Conservation (phyloP, 1,140 invertebrate species). For the Eumeta japonica region DNA sequence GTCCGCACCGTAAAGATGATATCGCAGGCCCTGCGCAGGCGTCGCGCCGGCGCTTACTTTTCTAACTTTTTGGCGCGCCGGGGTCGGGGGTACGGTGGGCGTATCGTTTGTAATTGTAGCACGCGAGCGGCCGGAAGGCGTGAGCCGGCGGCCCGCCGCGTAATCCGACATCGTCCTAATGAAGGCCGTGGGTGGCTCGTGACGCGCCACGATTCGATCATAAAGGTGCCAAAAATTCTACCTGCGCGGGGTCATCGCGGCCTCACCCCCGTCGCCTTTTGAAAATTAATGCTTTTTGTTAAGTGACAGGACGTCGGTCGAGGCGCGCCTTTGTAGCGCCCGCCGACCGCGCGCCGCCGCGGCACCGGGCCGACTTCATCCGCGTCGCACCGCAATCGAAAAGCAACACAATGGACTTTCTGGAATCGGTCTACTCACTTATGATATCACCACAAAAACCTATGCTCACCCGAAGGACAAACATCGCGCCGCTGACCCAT, state of each 20-base stretch:
- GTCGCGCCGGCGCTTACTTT: slow-evolving; percentile 32
- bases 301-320: slow-evolving; percentile 14
- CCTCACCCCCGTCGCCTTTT: slow-evolving; percentile 46
- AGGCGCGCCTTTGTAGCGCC: slow-evolving; percentile 21
- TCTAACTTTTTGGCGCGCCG: slow-evolving; percentile 47
- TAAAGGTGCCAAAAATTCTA: slow-evolving; percentile 54
- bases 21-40: slow-evolving; percentile 22
- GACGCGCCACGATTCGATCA: slow-evolving; percentile 51
- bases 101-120: slow-evolving; percentile 49
- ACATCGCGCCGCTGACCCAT: slow-evolving; percentile 13
- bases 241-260: slow-evolving; percentile 40
- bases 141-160: slow-evolving; percentile 31
- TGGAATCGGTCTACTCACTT: neutral
- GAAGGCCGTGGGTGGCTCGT: slow-evolving; percentile 52
- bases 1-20: slow-evolving; percentile 36
- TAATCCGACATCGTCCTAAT: slow-evolving; percentile 54
- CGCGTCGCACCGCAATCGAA: too few relatives aligned
- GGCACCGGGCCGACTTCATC: slow-evolving; percentile 17
- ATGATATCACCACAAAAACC: neutral
- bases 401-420: too few relatives aligned
- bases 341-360: slow-evolving; percentile 3
- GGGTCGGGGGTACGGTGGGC: slow-evolving; percentile 37
- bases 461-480: too few relatives aligned
- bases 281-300: slow-evolving; percentile 52
- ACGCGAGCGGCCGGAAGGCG: slow-evolving; percentile 45